Conservation (phyloP, 2,888 invertebrate genomes). For the Nowickia ferox region DNA sequence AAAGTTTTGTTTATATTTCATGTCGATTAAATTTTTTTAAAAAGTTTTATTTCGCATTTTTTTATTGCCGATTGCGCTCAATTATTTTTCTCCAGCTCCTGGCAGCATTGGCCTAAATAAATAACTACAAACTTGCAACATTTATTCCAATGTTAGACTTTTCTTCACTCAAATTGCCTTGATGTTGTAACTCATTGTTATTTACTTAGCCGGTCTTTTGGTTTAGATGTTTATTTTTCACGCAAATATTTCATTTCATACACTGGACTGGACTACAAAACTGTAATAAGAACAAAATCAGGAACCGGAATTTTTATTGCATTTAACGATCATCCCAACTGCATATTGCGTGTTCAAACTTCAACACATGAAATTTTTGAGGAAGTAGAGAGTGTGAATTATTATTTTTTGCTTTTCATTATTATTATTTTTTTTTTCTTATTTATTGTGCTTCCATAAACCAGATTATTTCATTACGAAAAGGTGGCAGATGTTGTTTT, state of each 20-base stretch:
- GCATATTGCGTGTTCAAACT: conserved; percentile 12
- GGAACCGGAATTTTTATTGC: neutral
- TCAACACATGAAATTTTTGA: conserved; percentile 14
- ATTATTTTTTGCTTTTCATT: neutral
- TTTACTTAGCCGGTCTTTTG: conserved; percentile 35
- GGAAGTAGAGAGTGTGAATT: conserved; percentile 30
- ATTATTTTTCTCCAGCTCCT: neutral
- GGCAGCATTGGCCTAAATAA: neutral
- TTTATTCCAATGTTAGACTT: conserved; percentile 41
- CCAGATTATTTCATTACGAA: neutral
- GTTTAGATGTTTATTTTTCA: conserved; percentile 30
- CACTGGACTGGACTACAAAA: neutral
- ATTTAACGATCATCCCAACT: neutral
- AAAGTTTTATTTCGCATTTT: too few species aligned
- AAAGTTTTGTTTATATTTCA: too few species aligned
- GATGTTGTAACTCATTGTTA: conserved; percentile 39
- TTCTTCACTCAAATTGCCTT: conserved; percentile 1
- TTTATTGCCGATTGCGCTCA: too few species aligned
- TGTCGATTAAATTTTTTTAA: too few species aligned
- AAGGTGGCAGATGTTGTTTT: conserved; percentile 32
- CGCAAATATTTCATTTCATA: conserved; percentile 30
- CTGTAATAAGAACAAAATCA: neutral
- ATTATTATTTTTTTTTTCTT: neutral
- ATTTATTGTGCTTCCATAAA: neutral
- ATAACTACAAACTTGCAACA: neutral